Base-by-base conservation (phyloP, 2,888 invertebrate species). In the Drosophila kambysellisi region DNA sequence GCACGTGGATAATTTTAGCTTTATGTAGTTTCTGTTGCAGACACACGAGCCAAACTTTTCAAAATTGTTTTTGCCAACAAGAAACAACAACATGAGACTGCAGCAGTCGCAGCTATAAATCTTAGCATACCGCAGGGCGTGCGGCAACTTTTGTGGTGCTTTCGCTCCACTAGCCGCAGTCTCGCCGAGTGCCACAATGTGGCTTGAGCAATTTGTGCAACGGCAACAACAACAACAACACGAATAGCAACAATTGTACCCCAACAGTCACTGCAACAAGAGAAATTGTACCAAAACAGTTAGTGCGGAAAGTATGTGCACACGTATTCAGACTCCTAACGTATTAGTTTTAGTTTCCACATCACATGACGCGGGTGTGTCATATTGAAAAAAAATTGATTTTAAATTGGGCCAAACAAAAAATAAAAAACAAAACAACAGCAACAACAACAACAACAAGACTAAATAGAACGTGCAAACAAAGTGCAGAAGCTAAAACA, bases 1-100 rank as follows among this genome's bases (percentile, higher is more conserved):
- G 79, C 83, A 86, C 83, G 81, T 82, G 83, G 83, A 81, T 83
- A 83, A 83, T 88, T 86, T 86, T 86, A 83, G 86, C 83, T 88
- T 82, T 79, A 83, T 86, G 72, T 81, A 88, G 76, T 82, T 78
- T 66, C 75, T 71, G 72, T 66, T 71, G 56, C 82, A 73, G 76
- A 75, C 82, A 76, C 79, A 86, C 81, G 70, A 54, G 74, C 70
- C 71, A 86, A 88, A 88, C 71, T 86, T 88, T 86, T 79, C 76
- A 81, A 76, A 86, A 88, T 74, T 81, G 87, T 86, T 88, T 86
- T 79, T 76, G 70, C 81, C 73, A 79, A 81, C 75, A 76, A 75
- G 69, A 70, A 70, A 54, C 66, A 54, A 53, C 68, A 81, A 57
- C 68, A 68, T 60, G 62, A 74, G 46, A 59, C 66, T 72, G 80